Evolutionary conservation across 2,888 invertebrate species (phyloP).

Genomic region (Pristionchus mayeri): DNA sequence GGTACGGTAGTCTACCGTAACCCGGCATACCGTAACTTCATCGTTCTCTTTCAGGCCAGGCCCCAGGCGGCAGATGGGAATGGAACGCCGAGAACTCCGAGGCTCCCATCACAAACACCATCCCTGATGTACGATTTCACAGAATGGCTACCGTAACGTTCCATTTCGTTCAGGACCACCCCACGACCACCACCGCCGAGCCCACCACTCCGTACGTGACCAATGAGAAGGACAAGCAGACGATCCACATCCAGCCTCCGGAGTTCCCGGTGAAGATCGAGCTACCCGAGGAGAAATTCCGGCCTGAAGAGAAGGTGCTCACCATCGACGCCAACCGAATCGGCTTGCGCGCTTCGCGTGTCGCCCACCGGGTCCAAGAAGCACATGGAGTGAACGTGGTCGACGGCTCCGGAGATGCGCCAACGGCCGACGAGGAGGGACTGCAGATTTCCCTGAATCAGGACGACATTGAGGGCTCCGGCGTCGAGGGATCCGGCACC

Average conservation of each 20-base stretch:
- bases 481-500: background rate
- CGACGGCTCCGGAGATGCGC: constrained; percentile 22
- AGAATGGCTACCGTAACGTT: background rate
- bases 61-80: background rate
- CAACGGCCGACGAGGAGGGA: constrained; percentile 6
- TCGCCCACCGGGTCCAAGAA: background rate
- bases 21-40: background rate
- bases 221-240: constrained; percentile 33
- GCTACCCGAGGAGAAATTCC: constrained; percentile 19
- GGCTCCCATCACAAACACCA: background rate
- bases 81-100: background rate
- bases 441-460: background rate
- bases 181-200: background rate
- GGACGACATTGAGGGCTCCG: constrained; percentile 26
- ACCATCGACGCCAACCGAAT: constrained; percentile 29
- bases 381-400: background rate
- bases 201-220: constrained; percentile 24
- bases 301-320: constrained; percentile 23
- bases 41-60: background rate
- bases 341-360: constrained; percentile 33
- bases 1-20: constrained; percentile 14
- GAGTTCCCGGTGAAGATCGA: constrained; percentile 24
- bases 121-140: background rate
- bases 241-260: constrained; percentile 46
- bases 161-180: constrained; percentile 10